Evolutionary conservation across 2,888 invertebrate species (phyloP).

Genomic region (Thereva unica): DNA sequence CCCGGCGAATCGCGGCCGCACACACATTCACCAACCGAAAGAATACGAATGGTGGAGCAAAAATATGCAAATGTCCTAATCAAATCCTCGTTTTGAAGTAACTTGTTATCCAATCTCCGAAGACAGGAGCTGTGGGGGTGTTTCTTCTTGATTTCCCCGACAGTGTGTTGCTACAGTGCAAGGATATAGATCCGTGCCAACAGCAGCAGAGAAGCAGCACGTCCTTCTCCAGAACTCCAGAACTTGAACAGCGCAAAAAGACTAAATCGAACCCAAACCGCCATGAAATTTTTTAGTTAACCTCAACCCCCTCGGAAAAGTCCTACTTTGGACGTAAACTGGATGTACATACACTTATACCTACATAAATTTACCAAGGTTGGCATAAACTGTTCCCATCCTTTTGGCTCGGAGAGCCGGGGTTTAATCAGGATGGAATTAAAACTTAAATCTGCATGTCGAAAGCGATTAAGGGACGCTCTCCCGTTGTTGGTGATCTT

Average conservation of each 20-base stretch:
- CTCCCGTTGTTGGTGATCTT: constrained; percentile 1
- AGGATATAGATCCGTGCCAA: background rate
- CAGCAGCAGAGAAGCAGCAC: constrained; percentile 11
- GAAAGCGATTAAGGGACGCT: constrained; percentile 57
- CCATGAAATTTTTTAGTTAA: constrained; percentile 9
- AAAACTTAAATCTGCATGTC: constrained; percentile 58
- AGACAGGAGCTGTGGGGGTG: constrained; percentile 39
- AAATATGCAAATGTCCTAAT: constrained; percentile 58
- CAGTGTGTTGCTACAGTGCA: constrained; percentile 14
- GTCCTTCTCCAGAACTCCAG: background rate
- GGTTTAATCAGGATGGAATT: constrained; percentile 48
- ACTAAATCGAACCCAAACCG: constrained; percentile 25
- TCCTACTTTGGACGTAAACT: background rate
- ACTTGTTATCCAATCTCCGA: constrained; percentile 54
- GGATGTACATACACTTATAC: background rate
- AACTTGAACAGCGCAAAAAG: background rate
- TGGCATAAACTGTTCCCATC: constrained; percentile 26
- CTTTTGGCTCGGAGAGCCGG: constrained; percentile 35
- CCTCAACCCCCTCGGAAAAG: too few relatives aligned
- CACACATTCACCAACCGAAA: constrained; percentile 13
- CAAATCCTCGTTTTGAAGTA: constrained; percentile 58
- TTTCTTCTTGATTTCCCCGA: background rate
- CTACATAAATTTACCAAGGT: background rate
- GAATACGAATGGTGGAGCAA: constrained; percentile 32
- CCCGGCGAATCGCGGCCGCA: constrained; percentile 2